These are phyloP conservation scores for Petaurus breviceps DNA, from an alignment of 2,113 vertebrate species.

Conservation along the genomic window DNA sequence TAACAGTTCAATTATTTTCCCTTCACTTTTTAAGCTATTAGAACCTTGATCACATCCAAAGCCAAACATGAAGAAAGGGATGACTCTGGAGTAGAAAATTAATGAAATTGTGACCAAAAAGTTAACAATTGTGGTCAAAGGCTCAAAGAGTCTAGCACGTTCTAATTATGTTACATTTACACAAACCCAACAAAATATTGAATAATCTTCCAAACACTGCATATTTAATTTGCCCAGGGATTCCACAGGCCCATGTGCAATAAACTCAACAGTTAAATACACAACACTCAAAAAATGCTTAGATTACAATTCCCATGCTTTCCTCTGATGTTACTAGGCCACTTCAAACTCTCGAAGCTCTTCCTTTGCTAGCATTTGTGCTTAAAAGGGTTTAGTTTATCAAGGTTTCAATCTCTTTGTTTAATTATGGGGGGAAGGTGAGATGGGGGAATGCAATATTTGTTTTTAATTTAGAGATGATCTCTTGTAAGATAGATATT, in stretches of 20 bases:
- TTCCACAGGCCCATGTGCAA: conserved; percentile 64
- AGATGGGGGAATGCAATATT: conserved; percentile 52
- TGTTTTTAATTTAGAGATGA: conserved; percentile 69
- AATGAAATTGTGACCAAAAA: conserved; percentile 68
- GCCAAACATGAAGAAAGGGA: conserved; percentile 48
- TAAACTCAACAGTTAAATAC: conserved; percentile 75
- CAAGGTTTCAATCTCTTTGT: conserved; percentile 54
- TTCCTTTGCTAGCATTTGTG: conserved; percentile 48
- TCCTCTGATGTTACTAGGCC: conserved; percentile 45
- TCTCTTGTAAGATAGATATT: conserved; percentile 71
- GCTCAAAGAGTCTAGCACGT: conserved; percentile 37
- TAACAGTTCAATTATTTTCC: not conserved
- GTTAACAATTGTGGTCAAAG: conserved; percentile 67
- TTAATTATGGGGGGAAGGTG: conserved; percentile 67
- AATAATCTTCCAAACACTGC: conserved; percentile 63
- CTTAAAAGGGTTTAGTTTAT: conserved; percentile 64
- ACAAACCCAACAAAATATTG: conserved; percentile 76
- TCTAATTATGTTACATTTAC: conserved; percentile 69
- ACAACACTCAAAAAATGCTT: conserved; percentile 64
- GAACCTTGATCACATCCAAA: conserved; percentile 40
- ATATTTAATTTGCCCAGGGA: conserved; percentile 61
- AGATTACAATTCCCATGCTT: conserved; percentile 59
- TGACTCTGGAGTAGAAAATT: conserved; percentile 51
- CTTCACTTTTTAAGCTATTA: conserved; percentile 28
- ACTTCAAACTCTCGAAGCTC: conserved; percentile 70